Conservation (phyloP, 2,113 vertebrate genomes). For the Pedetes capensis region DNA sequence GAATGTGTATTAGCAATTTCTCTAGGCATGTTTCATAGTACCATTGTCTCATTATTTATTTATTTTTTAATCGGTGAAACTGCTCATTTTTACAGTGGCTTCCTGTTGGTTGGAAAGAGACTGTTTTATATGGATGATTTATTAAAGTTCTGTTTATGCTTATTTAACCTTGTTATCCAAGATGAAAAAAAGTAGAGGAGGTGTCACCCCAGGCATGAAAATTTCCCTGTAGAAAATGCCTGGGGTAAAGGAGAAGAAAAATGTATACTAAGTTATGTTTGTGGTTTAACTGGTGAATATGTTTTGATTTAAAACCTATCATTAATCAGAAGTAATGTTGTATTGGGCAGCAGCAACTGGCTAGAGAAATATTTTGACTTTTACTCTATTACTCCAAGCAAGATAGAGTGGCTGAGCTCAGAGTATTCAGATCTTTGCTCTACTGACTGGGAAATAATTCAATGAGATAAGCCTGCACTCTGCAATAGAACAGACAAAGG, state of each 20-base stretch:
- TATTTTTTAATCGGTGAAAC: too few species aligned
- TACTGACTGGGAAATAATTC: constrained; percentile 42
- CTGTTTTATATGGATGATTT: background rate
- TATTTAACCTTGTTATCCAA: constrained; percentile 38
- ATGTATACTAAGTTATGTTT: constrained; percentile 28
- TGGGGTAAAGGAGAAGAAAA: background rate
- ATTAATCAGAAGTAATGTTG: constrained; percentile 40
- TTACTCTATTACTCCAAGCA: background rate
- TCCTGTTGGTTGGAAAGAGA: constrained; percentile 29
- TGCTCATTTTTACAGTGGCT: constrained; percentile 23
- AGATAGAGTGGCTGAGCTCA: constrained; percentile 18
- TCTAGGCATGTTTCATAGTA: background rate
- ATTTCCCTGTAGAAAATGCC: background rate
- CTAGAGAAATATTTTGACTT: constrained; percentile 60
- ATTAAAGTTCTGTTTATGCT: constrained; percentile 29
- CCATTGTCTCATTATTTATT: background rate
- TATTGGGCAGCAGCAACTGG: background rate
- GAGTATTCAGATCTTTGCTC: background rate
- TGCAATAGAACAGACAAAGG: background rate
- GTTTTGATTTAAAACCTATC: constrained; percentile 42
- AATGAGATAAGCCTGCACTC: background rate
- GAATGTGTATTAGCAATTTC: background rate
- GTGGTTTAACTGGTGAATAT: background rate
- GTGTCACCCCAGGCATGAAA: background rate
- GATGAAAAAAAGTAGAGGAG: background rate